phyloP scores from a whole-genome alignment of 2,888 invertebrate genomes.

The Rugalucina vietnamica region DNA sequence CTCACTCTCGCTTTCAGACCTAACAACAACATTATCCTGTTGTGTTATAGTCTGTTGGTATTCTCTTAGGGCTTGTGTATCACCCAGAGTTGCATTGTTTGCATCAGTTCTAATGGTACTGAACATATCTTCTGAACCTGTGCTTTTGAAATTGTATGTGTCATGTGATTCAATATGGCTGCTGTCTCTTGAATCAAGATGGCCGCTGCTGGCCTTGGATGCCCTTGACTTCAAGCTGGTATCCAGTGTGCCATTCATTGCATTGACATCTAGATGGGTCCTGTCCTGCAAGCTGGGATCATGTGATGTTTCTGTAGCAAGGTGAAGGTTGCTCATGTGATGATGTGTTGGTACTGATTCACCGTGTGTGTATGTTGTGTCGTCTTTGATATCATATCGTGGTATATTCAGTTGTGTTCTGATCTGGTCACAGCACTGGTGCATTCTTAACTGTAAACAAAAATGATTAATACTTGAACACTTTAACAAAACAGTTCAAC shows the following conservation, averaged over 20 bases:
- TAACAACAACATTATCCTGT: constrained; percentile 48
- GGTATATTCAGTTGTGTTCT: constrained; percentile 76
- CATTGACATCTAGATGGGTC: background rate
- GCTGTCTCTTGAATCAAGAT: constrained; percentile 60
- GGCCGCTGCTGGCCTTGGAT: constrained; percentile 55
- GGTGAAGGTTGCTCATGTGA: background rate
- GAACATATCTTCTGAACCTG: constrained; percentile 66
- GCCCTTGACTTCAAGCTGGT: constrained; percentile 44
- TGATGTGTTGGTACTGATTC: background rate
- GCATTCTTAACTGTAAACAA: constrained; percentile 74
- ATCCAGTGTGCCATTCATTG: constrained; percentile 52
- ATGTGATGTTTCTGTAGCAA: background rate
- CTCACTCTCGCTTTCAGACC: constrained; percentile 47
- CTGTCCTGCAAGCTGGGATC: background rate
- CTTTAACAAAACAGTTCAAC: too few relatives aligned
- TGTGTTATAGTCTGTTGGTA: constrained; percentile 71
- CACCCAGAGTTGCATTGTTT: constrained; percentile 60
- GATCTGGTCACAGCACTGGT: constrained; percentile 75
- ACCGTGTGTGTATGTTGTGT: constrained; percentile 39
- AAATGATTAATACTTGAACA: background rate
- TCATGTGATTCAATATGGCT: constrained; percentile 58
- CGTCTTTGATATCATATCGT: constrained; percentile 57
- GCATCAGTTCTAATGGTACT: constrained; percentile 67
- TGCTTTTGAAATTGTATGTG: constrained; percentile 66
- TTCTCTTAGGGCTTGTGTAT: constrained; percentile 69